phyloP scores from a whole-genome alignment of 2,888 invertebrate genomes.

The Microdon myrmicae region DNA sequence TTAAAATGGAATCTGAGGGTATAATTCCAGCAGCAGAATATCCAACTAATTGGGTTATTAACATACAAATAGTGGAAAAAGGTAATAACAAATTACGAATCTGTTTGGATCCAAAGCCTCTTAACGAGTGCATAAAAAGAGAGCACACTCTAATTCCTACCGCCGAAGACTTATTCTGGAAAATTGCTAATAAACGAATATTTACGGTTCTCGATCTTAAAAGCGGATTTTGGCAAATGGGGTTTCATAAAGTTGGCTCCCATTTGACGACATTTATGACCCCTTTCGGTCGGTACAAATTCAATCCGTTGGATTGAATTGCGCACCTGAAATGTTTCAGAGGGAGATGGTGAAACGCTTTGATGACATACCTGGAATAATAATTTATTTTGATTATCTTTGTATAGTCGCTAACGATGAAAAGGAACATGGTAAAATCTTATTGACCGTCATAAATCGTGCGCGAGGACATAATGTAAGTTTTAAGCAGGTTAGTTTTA shows the following conservation, averaged over 20 bases:
- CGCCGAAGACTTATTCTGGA: constrained; percentile 54
- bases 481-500: constrained; percentile 53
- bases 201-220: constrained; percentile 45
- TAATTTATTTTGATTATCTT: constrained; percentile 61
- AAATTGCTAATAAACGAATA: constrained; percentile 26
- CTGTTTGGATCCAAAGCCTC: constrained; percentile 54
- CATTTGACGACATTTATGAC: constrained; percentile 54
- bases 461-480: constrained; percentile 28
- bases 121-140: constrained; percentile 53
- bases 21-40: constrained; percentile 52
- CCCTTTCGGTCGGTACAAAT: constrained; percentile 51
- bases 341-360: constrained; percentile 56
- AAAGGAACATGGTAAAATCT: constrained; percentile 44
- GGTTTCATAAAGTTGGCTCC: constrained; percentile 45
- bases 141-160: constrained; percentile 56
- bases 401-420: constrained; percentile 51
- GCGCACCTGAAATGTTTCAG: constrained; percentile 60
- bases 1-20: constrained; percentile 25
- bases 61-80: constrained; percentile 53
- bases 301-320: constrained; percentile 57
- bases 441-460: constrained; percentile 23
- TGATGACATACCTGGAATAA: constrained; percentile 58
- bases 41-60: constrained; percentile 53
- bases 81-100: constrained; percentile 43
- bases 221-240: constrained; percentile 47